Percentiles rank a stretch among this genome's conserved stretches.
These are phyloP conservation scores for Melanerpes aurifrons DNA, from an alignment of 2,113 vertebrate genomes.

Conservation along the genomic window DNA sequence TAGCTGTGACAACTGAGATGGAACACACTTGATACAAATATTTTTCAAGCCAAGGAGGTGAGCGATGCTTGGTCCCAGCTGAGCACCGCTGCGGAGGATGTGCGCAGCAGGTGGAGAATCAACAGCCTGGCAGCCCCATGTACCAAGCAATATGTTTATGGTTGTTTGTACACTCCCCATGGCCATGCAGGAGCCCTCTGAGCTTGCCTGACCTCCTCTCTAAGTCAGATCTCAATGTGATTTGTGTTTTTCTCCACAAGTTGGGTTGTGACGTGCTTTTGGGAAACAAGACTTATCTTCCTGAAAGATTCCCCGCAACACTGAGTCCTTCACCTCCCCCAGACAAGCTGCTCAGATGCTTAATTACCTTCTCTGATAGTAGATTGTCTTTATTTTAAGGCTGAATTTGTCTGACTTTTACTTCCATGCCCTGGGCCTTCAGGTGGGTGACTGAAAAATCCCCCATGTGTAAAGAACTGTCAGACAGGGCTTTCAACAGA, in stretches of 20 bases:
- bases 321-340: neutral
- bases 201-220: neutral
- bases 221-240: fast-evolving
- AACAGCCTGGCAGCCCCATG: neutral
- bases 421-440: neutral
- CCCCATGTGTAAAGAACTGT: fast-evolving
- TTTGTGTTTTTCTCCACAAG: neutral
- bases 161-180: neutral
- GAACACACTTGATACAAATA: neutral
- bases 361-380: neutral
- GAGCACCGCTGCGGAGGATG: neutral
- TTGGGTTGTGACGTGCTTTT: neutral
- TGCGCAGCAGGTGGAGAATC: fast-evolving
- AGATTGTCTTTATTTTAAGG: neutral
- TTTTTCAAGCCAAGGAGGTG: neutral
- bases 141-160: neutral
- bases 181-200: neutral
- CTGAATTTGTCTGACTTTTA: neutral
- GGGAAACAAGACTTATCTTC: neutral
- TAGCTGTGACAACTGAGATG: neutral
- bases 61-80: neutral
- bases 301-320: neutral
- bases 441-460: neutral
- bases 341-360: neutral
- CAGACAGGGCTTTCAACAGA: neutral